Evolutionary conservation across 1,140 invertebrate species (phyloP).

Genomic region (Drosophila cardini): DNA sequence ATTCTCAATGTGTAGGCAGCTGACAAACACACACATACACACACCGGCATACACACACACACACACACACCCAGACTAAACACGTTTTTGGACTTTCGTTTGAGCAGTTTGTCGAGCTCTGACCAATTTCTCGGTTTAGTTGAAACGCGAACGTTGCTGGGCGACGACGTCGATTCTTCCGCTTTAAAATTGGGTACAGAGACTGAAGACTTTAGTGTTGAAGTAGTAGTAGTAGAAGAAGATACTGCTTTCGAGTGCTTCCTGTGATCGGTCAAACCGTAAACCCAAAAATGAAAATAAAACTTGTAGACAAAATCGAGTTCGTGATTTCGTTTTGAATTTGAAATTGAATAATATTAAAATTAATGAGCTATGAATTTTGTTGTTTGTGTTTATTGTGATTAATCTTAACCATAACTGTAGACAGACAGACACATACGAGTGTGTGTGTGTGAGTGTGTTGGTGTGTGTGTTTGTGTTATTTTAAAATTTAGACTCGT

Average conservation of each 20-base stretch:
- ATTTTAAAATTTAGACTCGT: conserved; percentile 4
- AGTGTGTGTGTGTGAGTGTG: not conserved
- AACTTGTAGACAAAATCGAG: not conserved
- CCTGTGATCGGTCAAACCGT: conserved; percentile 54
- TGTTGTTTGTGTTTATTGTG: conserved; percentile 52
- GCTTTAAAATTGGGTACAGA: conserved; percentile 1
- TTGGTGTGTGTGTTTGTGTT: conserved; percentile 16
- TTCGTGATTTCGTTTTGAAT: not conserved
- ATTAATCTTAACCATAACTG: conserved; percentile 55
- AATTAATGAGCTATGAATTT: conserved; percentile 35
- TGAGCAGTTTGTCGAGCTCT: conserved; percentile 37
- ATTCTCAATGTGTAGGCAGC: conserved; percentile 56
- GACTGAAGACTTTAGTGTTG: too few relatives aligned
- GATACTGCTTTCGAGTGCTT: conserved; percentile 44
- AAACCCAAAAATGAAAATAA: not conserved
- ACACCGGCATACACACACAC: conserved; percentile 12
- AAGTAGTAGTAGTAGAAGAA: too few relatives aligned
- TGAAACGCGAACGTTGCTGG: conserved; percentile 69
- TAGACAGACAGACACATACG: conserved; percentile 12
- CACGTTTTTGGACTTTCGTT: conserved; percentile 57
- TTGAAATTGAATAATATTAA: conserved; percentile 63
- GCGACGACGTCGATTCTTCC: conserved; percentile 60
- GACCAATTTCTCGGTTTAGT: conserved; percentile 70
- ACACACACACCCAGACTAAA: conserved; percentile 52
- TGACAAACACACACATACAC: conserved; percentile 32